Evolutionary conservation across 2,888 invertebrate genomes (phyloP).

Genomic region (Torymus texanus): DNA sequence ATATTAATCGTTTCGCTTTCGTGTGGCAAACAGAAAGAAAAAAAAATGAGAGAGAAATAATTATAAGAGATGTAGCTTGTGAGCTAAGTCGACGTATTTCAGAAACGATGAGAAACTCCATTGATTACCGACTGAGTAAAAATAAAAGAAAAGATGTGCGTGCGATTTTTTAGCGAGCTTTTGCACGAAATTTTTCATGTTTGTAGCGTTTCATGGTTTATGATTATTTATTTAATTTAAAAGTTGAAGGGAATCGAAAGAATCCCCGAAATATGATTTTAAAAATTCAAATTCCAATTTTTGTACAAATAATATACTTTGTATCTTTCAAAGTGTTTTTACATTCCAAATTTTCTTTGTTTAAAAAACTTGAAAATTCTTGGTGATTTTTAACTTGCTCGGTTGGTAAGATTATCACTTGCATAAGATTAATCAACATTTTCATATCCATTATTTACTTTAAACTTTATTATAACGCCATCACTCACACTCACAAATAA

Average conservation of each 20-base stretch:
- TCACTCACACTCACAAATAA: background rate
- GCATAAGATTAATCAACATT: background rate
- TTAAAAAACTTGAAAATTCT: background rate
- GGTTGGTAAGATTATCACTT: background rate
- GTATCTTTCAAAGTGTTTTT: too few species aligned
- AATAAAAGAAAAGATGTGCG: too few species aligned
- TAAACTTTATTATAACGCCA: conserved; percentile 4
- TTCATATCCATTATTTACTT: conserved; percentile 7
- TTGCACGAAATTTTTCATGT: background rate
- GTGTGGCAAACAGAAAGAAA: background rate
- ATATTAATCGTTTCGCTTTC: conserved; percentile 29
- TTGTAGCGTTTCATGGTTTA: background rate
- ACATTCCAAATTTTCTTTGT: too few species aligned
- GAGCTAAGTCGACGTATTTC: conserved; percentile 1
- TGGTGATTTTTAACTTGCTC: background rate
- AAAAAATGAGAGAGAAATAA: background rate
- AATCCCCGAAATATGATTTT: too few species aligned
- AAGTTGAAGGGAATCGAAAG: too few species aligned
- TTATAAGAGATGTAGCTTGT: background rate
- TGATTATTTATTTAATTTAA: too few species aligned
- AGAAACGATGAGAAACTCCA: conserved; percentile 16
- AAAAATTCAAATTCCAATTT: too few species aligned
- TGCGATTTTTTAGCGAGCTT: background rate
- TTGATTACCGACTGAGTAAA: conserved; percentile 41
- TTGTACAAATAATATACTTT: too few species aligned